These are phyloP conservation scores for Phainopepla nitens DNA, from an alignment of 2,113 vertebrate genomes.

Conservation along the genomic window DNA sequence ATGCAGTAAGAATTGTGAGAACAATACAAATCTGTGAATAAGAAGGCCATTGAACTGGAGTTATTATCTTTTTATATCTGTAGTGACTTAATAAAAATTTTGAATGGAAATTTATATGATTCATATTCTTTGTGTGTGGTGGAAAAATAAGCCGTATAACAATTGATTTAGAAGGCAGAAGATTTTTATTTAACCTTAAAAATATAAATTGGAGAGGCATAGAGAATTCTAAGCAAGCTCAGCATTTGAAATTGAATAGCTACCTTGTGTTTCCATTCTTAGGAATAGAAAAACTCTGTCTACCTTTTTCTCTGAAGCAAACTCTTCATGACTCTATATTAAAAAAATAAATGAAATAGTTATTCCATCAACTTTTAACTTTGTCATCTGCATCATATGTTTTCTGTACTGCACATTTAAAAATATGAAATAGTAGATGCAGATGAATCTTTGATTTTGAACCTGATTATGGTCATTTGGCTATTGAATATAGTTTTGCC, in stretches of 20 bases:
- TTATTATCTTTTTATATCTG: not conserved
- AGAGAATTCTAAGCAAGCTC: not conserved
- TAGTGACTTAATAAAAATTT: not conserved
- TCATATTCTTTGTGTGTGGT: not conserved
- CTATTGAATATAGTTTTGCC: not conserved
- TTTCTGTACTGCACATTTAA: not conserved
- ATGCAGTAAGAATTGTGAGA: not conserved
- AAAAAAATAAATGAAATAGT: not conserved
- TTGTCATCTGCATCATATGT: not conserved
- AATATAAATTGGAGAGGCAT: not conserved
- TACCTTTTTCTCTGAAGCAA: not conserved
- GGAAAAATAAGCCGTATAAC: not conserved
- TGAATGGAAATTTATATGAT: not conserved
- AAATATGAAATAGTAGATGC: not conserved
- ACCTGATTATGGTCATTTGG: not conserved
- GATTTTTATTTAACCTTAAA: not conserved
- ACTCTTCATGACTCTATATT: not conserved
- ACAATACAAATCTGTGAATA: not conserved
- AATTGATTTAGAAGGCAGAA: not conserved
- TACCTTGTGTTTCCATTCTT: not conserved
- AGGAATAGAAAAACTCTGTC: not conserved
- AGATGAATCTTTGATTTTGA: not conserved
- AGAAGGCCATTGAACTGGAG: not conserved
- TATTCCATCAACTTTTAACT: not conserved
- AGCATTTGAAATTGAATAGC: not conserved